Base-by-base conservation (phyloP, 2,113 vertebrate species). In the Periophthalmodon schlosseri region DNA sequence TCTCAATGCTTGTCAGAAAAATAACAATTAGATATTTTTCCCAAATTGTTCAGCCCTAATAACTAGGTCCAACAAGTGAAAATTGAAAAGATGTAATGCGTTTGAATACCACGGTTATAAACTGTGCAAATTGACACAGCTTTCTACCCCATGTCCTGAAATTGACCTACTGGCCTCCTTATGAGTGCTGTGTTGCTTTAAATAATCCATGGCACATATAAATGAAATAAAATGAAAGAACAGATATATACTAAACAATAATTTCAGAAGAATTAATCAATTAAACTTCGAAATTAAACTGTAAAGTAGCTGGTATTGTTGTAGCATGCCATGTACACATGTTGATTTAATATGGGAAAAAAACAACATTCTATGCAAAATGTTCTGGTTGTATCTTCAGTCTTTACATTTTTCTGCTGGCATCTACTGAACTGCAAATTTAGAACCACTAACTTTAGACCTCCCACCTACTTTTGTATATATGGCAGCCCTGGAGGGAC, bases 401-500 rank as follows among this genome's bases (percentile, higher is more conserved):
- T n/a, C 52, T 56, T 56, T 54, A n/a, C 8, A 10, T 5, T 54
- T 7, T 56, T 56, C 2, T 3, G 5, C 15, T 63, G 28, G 28
- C 28, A 24, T 33, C 14, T 60, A 5, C 12, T 24, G 52, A 56
- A 21, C 2, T 56, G n/a, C 52, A 56, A n/a, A 56, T n/a, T 49
- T 56, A 54, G 52, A 56, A 6, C 20, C 2, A 15, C 60, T 63
- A 63, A 63, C 14, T 63, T 34, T 34, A 63, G 60, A 18, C 60
- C 14, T 63, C 28, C 12, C 60, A 33, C 28, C 28, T 65, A 39
- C 33, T 65, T 65, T 39, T 20, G 63, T 34, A 65, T n/a, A 34
- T 65, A 65, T 39, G 33, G 63, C 34, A 65, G 63, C 63, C 63
- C 63, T 65, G 34, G 34, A 65, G 63, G 63, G 63, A 65, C 63